phyloP scores from a whole-genome alignment of 2,113 vertebrate species.

The Meleagris gallopavo region DNA sequence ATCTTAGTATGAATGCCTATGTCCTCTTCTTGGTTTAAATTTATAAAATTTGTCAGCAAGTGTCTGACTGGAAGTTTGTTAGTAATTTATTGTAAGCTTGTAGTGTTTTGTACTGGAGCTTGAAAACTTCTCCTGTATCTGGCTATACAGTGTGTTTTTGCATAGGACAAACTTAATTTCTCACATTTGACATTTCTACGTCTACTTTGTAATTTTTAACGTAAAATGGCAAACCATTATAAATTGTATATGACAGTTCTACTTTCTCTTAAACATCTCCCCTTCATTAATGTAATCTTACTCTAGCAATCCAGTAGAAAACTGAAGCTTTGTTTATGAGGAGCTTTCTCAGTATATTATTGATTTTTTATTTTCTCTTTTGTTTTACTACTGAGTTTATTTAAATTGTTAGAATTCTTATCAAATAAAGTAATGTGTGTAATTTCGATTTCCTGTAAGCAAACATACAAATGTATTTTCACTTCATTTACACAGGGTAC shows the following conservation, averaged over 20 bases:
- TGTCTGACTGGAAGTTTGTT: not conserved
- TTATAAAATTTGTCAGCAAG: not conserved
- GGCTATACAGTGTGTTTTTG: accelerated
- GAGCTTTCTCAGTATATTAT: not conserved
- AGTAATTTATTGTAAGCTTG: not conserved
- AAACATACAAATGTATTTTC: not conserved
- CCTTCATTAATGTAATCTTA: not conserved
- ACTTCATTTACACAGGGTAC: conserved; percentile 63
- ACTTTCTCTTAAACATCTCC: not conserved
- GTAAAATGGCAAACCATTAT: not conserved
- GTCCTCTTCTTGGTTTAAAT: not conserved
- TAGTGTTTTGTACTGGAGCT: not conserved
- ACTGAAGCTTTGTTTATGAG: not conserved
- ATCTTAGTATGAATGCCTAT: not conserved
- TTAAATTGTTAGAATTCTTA: not conserved
- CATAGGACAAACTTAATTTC: not conserved
- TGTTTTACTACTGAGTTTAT: not conserved
- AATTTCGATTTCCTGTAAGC: not conserved
- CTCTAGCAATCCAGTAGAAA: not conserved
- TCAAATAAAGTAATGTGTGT: not conserved
- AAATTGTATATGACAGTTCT: not conserved
- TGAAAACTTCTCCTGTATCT: not conserved
- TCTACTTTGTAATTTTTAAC: not conserved
- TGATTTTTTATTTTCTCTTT: not conserved
- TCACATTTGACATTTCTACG: not conserved